Evolutionary conservation across 92 coral and sea anemone species (phyloP), one percentile per base, ranked within the genome.

Genomic region (Phenganax stokvisi): DNA sequence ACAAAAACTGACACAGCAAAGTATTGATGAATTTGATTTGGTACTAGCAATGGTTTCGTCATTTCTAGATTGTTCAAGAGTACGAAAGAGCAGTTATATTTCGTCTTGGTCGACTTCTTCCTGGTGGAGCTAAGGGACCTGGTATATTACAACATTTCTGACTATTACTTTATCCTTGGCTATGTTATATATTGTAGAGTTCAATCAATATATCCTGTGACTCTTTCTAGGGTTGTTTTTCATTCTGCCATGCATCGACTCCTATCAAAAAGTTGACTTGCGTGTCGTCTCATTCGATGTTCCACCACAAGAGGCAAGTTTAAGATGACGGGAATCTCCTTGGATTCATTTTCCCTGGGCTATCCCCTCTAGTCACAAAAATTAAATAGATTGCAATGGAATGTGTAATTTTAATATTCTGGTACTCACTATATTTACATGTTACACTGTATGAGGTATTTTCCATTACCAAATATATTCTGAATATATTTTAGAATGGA

Each of bases 121-220:
- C 97, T 30, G 97, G 97, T 20, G 97, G 97, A 30, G 97, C 97
- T 3, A 92, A 90, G 68, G 97, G 97, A 29, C 97, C 97, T 85
- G 97, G 97, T 92, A 87, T 52, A 57, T 37, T 20, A 53, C 54
- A 44, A 55, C 47, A 37, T 6, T 77, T 20, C 7, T 59, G 16
- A 59, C 25, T 59, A 59, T 59, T 59, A 20, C 25, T 37, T 37
- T 37, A 37, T 5, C 2, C 47, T 37, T 37, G 47, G 47, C 47
- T 37, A 37, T 37, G 47, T 37, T 37, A 52, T 68, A 20, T 2
- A 10, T 20, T 69, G 30, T 51, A n/a, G 16, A 54, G 12, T 7
- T 51, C 8, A 8, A 62, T 16, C 16, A 53, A 51, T 57, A 47
- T 27, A 12, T 12, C 47, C 55, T 37, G 47, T 2, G 47, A 37